These are phyloP conservation scores for Erebia palarica DNA, from an alignment of 2,888 invertebrate species.

Conservation along the genomic window DNA sequence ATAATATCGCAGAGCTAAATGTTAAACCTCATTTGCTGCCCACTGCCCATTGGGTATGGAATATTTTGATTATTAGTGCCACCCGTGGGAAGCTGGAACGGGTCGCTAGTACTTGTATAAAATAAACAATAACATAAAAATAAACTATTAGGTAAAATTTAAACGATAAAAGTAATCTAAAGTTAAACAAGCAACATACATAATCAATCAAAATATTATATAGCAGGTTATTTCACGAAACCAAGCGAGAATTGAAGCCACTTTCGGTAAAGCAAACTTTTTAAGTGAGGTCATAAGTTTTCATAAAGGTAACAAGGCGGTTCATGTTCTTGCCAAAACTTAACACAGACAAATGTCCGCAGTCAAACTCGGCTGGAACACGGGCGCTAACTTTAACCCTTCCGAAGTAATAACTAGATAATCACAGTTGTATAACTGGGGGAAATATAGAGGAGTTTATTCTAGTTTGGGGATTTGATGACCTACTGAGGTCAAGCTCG, in stretches of 20 bases:
- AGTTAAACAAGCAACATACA: too few relatives aligned
- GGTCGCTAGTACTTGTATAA: too few relatives aligned
- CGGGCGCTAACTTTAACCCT: not conserved
- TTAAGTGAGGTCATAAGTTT: conserved; percentile 3
- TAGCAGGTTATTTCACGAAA: not conserved
- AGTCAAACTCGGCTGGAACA: not conserved
- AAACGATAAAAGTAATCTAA: too few relatives aligned
- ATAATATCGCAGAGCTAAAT: too few relatives aligned
- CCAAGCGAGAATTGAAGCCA: not conserved
- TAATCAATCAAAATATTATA: too few relatives aligned
- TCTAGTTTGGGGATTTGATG: conserved; percentile 7
- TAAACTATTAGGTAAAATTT: too few relatives aligned
- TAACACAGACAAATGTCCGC: conserved; percentile 14
- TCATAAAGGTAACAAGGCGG: conserved; percentile 9
- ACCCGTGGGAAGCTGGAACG: too few relatives aligned
- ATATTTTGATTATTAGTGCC: too few relatives aligned
- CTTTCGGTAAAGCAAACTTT: not conserved
- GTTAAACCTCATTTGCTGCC: too few relatives aligned
- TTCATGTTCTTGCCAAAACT: not conserved
- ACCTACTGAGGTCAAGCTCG: not conserved
- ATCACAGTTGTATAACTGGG: conserved; percentile 13
- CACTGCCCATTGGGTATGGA: too few relatives aligned
- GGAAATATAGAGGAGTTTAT: conserved; percentile 1
- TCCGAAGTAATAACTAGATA: not conserved
- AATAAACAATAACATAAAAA: too few relatives aligned